Conservation (phyloP, 2,797 vertebrate genomes). For the Anniella stebbinsi region DNA sequence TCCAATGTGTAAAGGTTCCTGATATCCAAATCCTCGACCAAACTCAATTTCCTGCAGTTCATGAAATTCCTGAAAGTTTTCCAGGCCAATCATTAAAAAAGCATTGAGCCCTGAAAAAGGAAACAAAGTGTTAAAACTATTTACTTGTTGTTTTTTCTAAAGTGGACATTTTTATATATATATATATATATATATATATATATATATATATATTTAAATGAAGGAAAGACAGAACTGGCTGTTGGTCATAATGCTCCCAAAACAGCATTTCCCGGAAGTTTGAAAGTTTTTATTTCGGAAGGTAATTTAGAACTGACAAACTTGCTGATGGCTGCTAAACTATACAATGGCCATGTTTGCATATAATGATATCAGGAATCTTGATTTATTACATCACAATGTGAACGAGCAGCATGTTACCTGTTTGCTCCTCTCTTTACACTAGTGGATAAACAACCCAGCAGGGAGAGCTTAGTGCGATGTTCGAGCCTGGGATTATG, state of each 20-base stretch:
- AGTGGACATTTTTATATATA: neutral
- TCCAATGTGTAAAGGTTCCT: slow-evolving; percentile 80
- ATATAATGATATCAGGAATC: neutral
- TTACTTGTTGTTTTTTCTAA: neutral
- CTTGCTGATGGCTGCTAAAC: neutral
- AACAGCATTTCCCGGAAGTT: neutral
- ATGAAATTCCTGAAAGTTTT: slow-evolving; percentile 73
- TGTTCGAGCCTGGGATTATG: neutral
- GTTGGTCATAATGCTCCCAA: neutral
- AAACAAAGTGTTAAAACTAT: slow-evolving; percentile 36
- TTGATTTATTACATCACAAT: neutral
- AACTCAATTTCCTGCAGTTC: slow-evolving; percentile 89
- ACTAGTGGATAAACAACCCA: neutral
- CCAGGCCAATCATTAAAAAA: slow-evolving; percentile 85
- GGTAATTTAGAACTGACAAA: neutral
- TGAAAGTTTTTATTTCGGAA: neutral
- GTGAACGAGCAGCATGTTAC: neutral
- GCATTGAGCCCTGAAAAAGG: slow-evolving; percentile 82
- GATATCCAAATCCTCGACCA: slow-evolving; percentile 88
- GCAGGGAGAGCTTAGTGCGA: neutral
- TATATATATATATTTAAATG: neutral
- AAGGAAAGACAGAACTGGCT: neutral
- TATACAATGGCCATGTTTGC: neutral
- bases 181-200: neutral
- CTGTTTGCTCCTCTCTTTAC: neutral